These are phyloP conservation scores for Enteromius unitaeniatus DNA, from an alignment of 2,797 vertebrate species.

Conservation along the genomic window DNA sequence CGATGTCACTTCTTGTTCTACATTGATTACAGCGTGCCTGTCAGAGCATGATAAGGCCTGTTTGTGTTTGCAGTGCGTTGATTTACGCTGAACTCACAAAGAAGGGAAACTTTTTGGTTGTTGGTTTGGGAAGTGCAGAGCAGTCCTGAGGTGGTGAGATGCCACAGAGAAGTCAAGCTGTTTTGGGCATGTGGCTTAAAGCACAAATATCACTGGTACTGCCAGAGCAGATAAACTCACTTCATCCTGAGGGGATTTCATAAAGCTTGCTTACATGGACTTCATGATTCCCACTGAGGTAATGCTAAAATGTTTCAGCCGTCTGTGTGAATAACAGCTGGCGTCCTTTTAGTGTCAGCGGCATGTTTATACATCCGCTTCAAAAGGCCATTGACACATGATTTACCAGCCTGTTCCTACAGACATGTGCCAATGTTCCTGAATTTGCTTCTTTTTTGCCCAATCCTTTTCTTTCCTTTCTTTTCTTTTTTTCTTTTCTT, in stretches of 20 bases:
- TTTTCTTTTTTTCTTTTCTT: slow-evolving; percentile 40
- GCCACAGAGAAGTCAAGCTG: slow-evolving; percentile 15
- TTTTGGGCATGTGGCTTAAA: slow-evolving; percentile 15
- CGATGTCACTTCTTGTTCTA: slow-evolving; percentile 54
- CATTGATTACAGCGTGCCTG: slow-evolving; percentile 70
- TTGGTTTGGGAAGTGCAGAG: neutral
- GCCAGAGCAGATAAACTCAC: slow-evolving; percentile 37
- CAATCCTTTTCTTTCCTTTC: neutral
- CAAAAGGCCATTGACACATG: neutral
- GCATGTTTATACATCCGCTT: neutral
- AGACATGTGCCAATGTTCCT: neutral
- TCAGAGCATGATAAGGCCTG: slow-evolving; percentile 69
- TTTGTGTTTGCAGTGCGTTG: slow-evolving; percentile 71
- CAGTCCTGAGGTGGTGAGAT: neutral
- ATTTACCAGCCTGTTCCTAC: neutral
- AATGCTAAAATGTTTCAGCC: slow-evolving; percentile 26
- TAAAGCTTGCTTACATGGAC: slow-evolving; percentile 35
- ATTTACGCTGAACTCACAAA: slow-evolving; percentile 66
- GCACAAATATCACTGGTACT: slow-evolving; percentile 32
- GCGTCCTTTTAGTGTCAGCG: slow-evolving; percentile 2
- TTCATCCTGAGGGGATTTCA: slow-evolving; percentile 38
- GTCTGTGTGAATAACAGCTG: slow-evolving; percentile 23
- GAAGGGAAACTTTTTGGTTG: slow-evolving; percentile 30
- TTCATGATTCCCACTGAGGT: slow-evolving; percentile 31
- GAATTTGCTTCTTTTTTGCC: neutral